These are phyloP conservation scores for Pituophis catenifer DNA, from an alignment of 2,113 vertebrate species.

Conservation along the genomic window DNA sequence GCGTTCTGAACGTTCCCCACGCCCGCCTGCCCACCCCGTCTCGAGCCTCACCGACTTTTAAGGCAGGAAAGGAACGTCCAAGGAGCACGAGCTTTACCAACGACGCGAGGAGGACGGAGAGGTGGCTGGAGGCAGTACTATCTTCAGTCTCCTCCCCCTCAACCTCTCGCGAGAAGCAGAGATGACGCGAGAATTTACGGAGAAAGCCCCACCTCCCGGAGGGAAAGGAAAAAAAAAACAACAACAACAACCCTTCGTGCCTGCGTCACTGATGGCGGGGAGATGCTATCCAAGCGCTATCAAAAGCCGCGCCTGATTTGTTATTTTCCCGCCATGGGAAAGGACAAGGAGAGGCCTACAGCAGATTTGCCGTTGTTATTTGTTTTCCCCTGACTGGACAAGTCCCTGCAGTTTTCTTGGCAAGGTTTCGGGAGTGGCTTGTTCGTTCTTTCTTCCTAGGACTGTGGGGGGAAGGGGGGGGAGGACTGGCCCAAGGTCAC, in stretches of 20 bases:
- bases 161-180: neutral
- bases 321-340: neutral
- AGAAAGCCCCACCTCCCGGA: neutral
- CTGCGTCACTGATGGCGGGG: too few species aligned
- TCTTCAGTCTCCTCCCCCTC: conserved; percentile 3
- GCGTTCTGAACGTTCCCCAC: neutral
- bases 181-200: neutral
- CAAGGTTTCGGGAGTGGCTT: neutral
- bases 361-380: neutral
- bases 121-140: neutral
- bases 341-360: neutral
- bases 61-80: conserved; percentile 49
- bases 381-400: neutral
- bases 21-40: neutral
- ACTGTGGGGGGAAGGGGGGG: fast-evolving
- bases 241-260: neutral
- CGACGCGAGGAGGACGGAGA: conserved; percentile 20
- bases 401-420: neutral
- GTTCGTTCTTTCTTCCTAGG: neutral
- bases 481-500: neutral
- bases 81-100: conserved; percentile 20
- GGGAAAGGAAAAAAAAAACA: neutral
- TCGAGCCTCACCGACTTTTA: conserved; percentile 40
- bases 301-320: neutral
- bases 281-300: fast-evolving